Conservation (phyloP, 2,113 vertebrate species). For the Charina bottae region DNA sequence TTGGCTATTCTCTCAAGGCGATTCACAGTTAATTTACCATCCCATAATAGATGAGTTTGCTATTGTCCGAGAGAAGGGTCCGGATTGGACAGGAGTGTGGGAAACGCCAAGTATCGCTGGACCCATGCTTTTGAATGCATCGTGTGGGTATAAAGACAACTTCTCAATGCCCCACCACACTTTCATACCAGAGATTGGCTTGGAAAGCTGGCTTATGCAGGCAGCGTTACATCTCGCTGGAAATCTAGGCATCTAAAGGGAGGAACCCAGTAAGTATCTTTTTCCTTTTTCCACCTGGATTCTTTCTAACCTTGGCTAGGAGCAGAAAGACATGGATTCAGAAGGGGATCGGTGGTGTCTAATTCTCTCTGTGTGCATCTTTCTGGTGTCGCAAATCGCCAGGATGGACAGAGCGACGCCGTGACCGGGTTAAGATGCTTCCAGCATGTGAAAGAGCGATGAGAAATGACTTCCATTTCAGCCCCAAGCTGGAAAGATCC, state of each 20-base stretch:
- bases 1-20: slow-evolving; percentile 78
- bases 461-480: slow-evolving; percentile 87
- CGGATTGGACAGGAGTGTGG: slow-evolving; percentile 82
- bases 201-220: not conserved
- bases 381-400: slow-evolving; percentile 70
- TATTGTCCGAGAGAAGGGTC: slow-evolving; percentile 70
- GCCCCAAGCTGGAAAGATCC: slow-evolving; percentile 86
- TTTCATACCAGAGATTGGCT: not conserved
- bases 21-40: slow-evolving; percentile 80
- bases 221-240: slow-evolving; percentile 35
- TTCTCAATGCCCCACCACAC: slow-evolving; percentile 4
- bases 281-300: not conserved
- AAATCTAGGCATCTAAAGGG: slow-evolving; percentile 60
- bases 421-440: slow-evolving; percentile 82
- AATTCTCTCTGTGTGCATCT: not conserved
- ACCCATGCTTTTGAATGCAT: slow-evolving; percentile 72
- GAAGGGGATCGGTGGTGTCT: not conserved
- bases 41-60: slow-evolving; percentile 78
- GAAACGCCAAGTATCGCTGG: slow-evolving; percentile 71
- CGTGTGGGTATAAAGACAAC: slow-evolving; percentile 67
- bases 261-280: slow-evolving; percentile 73
- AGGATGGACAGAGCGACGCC: slow-evolving; percentile 76
- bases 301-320: no score
- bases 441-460: slow-evolving; percentile 78
- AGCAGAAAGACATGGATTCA: rapidly evolving